Base-by-base conservation (phyloP, 2,888 invertebrate species). In the Trichopria drosophilae region DNA sequence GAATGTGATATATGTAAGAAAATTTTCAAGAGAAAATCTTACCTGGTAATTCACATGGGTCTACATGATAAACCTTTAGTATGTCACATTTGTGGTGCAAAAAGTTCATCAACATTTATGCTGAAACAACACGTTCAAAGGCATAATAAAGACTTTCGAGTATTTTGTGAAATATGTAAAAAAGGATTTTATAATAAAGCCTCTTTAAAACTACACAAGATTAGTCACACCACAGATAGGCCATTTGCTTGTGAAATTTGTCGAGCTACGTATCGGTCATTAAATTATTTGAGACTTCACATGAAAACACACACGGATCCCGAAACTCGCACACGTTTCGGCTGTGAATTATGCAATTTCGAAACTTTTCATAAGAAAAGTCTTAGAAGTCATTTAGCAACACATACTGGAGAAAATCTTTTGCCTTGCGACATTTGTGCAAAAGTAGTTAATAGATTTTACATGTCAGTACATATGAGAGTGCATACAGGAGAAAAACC, bases 81-180 rank as follows among this genome's bases (percentile, higher is more conserved):
- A 19, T 60, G 60, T 15, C 42, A 53, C 16, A 37, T 60, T 23
- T 85, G 84, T 57, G 81, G 82, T 0, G 81, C 81, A 60, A 81
- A 81, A 60, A 81, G 84, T 59, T 77, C 81, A 0, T 82, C 82
- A 32, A 80, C 81, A 56, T 82, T 82, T 51, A 82, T 83, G 56
- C 65, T 85, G 51, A 82, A 80, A 32, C 77, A 80, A 0, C 85
- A 86, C 61, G 69, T 78, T 79, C 55, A 75, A 0, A 66, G 68
- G 0, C 80, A 80, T 23, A 79, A 79, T 0, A 79, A 79, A 0
- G 78, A 80, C 26, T 72, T 78, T 46, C 77, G 77, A 19, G 74
- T 71, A 41, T 64, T 67, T 47, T 79, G 79, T 57, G 50, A 57
- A 2, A 34, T 77, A 2, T 80, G 79, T 29, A 70, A 75, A 19